A percentile compares a stretch with the other conserved stretches of the same genome.
phyloP scores from a whole-genome alignment of 2,888 invertebrate species.

The Busseola fusca region DNA sequence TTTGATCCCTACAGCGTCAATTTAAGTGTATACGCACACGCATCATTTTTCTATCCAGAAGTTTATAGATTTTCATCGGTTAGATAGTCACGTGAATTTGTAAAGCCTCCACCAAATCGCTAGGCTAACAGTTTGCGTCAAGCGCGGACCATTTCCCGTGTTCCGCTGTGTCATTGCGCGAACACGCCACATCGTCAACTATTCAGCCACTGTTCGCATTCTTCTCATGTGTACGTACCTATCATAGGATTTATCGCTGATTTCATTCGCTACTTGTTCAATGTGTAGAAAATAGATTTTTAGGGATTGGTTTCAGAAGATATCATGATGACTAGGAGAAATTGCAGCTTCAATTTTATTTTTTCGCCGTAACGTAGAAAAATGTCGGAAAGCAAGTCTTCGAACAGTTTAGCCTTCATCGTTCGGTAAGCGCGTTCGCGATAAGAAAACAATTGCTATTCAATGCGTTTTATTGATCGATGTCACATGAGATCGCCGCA shows the following conservation, averaged over 20 bases:
- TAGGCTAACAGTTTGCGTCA: conserved; percentile 48
- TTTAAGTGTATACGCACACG: neutral
- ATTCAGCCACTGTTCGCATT: conserved; percentile 60
- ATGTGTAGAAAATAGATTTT: conserved; percentile 45
- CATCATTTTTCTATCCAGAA: neutral
- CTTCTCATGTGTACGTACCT: conserved; percentile 47
- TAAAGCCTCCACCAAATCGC: conserved; percentile 36
- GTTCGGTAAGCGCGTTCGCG: too few species aligned
- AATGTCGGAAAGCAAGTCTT: neutral
- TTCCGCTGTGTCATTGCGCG: conserved; percentile 65
- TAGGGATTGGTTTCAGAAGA: conserved; percentile 9
- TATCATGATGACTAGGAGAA: conserved; percentile 11
- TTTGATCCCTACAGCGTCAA: neutral
- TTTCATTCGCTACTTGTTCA: conserved; percentile 38
- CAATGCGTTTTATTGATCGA: neutral
- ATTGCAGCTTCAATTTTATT: neutral
- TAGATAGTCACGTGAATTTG: neutral
- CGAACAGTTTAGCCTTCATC: neutral
- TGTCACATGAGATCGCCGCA: neutral
- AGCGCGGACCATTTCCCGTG: conserved; percentile 65
- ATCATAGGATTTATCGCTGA: conserved; percentile 55
- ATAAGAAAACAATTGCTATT: neutral
- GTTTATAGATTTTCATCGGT: neutral
- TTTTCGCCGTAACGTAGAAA: neutral
- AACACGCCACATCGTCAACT: conserved; percentile 67